phyloP scores from a whole-genome alignment of 2,113 vertebrate species.

The Lagopus leucura region DNA sequence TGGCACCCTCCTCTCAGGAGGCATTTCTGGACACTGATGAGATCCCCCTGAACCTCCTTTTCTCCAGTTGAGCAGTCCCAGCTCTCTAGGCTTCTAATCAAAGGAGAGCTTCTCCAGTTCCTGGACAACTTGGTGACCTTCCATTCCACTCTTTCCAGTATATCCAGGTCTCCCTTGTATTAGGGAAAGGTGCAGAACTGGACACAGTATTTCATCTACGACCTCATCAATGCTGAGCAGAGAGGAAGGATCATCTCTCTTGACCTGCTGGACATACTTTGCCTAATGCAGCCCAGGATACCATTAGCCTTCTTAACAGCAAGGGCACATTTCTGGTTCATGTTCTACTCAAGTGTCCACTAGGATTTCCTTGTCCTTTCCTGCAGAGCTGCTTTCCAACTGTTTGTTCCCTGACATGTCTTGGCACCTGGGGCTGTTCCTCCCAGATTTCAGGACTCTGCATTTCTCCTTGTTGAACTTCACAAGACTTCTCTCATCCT shows the following conservation, averaged over 20 bases:
- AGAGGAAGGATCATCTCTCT: background rate
- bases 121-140: background rate
- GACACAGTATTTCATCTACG: too few relatives aligned
- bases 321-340: background rate
- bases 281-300: background rate
- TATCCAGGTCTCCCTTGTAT: background rate
- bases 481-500: background rate
- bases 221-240: background rate
- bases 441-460: background rate
- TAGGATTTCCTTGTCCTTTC: background rate
- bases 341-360: background rate
- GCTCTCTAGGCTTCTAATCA: background rate
- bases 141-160: background rate
- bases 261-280: background rate
- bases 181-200: too few relatives aligned
- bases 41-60: background rate
- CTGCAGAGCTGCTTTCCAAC: background rate
- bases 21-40: background rate
- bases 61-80: background rate
- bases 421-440: background rate
- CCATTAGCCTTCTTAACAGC: background rate
- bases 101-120: background rate
- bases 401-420: background rate
- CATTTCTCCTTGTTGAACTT: background rate
- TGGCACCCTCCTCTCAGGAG: too few relatives aligned